Conservation (phyloP, 2,113 vertebrate species). For the Mionectes macconnelli region DNA sequence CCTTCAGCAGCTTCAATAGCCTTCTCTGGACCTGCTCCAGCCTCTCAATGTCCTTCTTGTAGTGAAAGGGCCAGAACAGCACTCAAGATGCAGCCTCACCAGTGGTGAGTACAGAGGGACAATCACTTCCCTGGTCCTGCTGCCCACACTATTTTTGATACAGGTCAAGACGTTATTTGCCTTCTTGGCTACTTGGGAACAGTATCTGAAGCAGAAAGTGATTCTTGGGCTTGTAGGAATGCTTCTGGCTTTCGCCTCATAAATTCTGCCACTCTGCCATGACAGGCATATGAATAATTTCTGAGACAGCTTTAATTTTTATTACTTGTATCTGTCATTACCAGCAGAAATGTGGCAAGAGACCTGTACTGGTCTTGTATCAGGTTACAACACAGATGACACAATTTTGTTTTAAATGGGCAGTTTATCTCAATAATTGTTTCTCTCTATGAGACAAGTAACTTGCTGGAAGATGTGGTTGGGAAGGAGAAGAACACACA, state of each 20-base stretch:
- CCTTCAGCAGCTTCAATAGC: background rate
- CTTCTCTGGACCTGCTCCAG: background rate
- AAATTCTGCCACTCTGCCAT: background rate
- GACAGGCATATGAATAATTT: background rate
- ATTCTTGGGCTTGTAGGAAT: background rate
- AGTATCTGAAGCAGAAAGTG: background rate
- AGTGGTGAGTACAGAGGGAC: fast-evolving
- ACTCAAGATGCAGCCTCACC: too few relatives aligned
- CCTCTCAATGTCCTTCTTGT: background rate
- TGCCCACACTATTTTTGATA: background rate
- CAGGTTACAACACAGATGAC: background rate
- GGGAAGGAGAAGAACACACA: background rate
- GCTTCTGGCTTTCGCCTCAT: background rate
- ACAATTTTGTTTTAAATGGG: background rate
- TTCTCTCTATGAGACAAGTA: background rate
- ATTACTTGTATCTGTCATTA: background rate
- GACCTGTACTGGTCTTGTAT: background rate
- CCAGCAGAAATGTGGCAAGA: background rate
- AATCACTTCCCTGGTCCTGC: background rate
- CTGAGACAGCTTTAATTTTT: background rate
- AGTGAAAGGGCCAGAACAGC: background rate
- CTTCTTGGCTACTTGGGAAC: background rate
- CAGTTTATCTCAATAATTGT: background rate
- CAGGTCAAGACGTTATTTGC: background rate
- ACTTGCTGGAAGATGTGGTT: background rate